phyloP scores from a whole-genome alignment of 2,797 vertebrate genomes.

The Hyperoplus immaculatus region DNA sequence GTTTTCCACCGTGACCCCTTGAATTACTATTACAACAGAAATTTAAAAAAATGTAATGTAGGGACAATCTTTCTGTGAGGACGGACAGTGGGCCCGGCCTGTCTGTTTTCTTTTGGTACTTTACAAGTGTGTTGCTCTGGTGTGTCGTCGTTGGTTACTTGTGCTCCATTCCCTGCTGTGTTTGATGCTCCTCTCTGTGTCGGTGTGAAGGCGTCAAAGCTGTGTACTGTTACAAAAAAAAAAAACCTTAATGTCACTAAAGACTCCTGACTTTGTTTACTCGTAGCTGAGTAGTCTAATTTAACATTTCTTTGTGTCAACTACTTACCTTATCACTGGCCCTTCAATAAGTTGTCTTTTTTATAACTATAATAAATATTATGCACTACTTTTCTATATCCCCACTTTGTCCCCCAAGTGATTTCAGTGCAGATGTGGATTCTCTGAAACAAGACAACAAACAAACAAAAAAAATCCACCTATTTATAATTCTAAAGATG shows the following conservation, averaged over 20 bases:
- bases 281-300: slow-evolving; percentile 51
- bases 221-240: slow-evolving; percentile 90
- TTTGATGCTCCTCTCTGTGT: slow-evolving; percentile 85
- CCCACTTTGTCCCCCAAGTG: slow-evolving; percentile 73
- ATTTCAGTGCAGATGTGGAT: slow-evolving; percentile 85
- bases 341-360: slow-evolving; percentile 80
- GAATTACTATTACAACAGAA: slow-evolving; percentile 75
- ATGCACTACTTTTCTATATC: slow-evolving; percentile 93
- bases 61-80: slow-evolving; percentile 94
- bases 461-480: slow-evolving; percentile 49
- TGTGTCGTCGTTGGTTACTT: slow-evolving; percentile 76
- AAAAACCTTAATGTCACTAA: slow-evolving; percentile 60
- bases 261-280: slow-evolving; percentile 60
- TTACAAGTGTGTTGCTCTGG: slow-evolving; percentile 78
- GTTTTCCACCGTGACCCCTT: slow-evolving; percentile 80
- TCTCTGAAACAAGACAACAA: slow-evolving; percentile 76
- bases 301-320: slow-evolving; percentile 87
- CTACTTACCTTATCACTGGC: slow-evolving; percentile 84
- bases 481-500: slow-evolving; percentile 93
- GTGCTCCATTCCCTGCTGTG: slow-evolving; percentile 90
- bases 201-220: slow-evolving; percentile 89
- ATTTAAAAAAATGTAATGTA: slow-evolving; percentile 75
- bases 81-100: slow-evolving; percentile 77
- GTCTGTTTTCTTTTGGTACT: slow-evolving; percentile 89
- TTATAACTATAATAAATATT: slow-evolving; percentile 88